phyloP scores from a whole-genome alignment of 2,113 vertebrate genomes.

The Melanerpes aurifrons region DNA sequence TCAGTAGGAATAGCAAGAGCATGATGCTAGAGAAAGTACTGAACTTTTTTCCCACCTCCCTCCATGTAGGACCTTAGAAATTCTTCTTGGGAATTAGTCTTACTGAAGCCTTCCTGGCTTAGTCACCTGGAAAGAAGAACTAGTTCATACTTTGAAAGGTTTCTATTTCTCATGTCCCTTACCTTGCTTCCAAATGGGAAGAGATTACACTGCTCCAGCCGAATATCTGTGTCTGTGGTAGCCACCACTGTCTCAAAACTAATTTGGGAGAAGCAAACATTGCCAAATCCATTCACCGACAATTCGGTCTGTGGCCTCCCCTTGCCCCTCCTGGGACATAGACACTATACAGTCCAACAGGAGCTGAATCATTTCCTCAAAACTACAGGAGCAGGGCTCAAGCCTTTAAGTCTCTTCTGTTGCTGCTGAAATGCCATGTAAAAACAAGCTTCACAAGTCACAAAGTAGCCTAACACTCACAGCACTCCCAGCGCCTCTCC shows the following conservation, averaged over 20 bases:
- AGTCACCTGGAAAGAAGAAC: background rate
- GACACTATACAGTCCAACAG: background rate
- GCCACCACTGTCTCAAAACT: background rate
- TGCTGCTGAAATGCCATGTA: fast-evolving
- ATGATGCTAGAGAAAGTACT: background rate
- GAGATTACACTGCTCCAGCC: background rate
- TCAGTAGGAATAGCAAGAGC: background rate
- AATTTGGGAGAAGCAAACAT: background rate
- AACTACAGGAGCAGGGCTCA: background rate
- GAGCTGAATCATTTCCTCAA: background rate
- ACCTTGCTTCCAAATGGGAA: background rate
- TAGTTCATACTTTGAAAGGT: background rate
- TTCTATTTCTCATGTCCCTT: background rate
- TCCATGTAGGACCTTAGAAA: background rate
- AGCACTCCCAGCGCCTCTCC: fast-evolving
- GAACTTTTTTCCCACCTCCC: background rate
- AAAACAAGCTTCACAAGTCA: background rate
- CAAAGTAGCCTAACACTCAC: background rate
- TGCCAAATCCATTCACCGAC: background rate
- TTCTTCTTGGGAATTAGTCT: background rate
- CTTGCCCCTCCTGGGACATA: background rate
- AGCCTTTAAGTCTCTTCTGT: background rate
- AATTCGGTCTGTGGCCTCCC: background rate
- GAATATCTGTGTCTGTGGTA: background rate
- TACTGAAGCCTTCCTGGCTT: background rate